Evolutionary conservation across 2,797 vertebrate genomes (phyloP), one percentile per base, ranked within the genome.

Genomic region (Enteromius fasciolatus): DNA sequence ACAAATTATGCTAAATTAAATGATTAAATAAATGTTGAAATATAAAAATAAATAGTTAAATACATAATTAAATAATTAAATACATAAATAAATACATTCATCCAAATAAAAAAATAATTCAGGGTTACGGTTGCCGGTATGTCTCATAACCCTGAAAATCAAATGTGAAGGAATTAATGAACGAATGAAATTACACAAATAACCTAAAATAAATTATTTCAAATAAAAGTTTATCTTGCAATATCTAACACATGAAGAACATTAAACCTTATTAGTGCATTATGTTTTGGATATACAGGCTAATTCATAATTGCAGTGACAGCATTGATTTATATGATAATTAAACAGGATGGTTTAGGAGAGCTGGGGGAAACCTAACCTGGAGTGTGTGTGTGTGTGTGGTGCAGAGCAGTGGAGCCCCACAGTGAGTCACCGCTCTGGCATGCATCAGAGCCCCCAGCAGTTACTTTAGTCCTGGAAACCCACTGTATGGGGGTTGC

Each of bases 381-480:
- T 75, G 76, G 68, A 85, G 20, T 15, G 31, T 2, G 50, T 68
- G 23, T 39, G 54, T 12, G 76, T 33, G 28, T 54, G 18, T 68
- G 77, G 23, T 31, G 33, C 17, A 78, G 79, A 76, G 80, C 79
- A 75, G 74, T 64, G 61, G 36, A 78, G 70, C 44, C 48, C 44
- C 31, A 73, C 28, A 72, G 81, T 87, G 87, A 89, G n/a, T 90
- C 89, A 88, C 77, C 67, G 59, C 87, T 86, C 48, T 87, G 89
- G 87, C 84, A 87, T 86, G 85, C 79, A 46, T 74, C 77, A 82
- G 57, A 85, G 50, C 78, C 85, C 83, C 79, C 83, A 86, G 87
- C 82, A 87, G 81, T 52, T 31, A 23, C 74, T 76, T 39, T 66
- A 39, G 67, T 52, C 63, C 79, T 75, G 50, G 75, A 86, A 86